Percentiles rank a stretch among this genome's conserved stretches.
These are phyloP conservation scores for Pissodes strobi DNA, from an alignment of 1,140 invertebrate genomes.

Conservation along the genomic window DNA sequence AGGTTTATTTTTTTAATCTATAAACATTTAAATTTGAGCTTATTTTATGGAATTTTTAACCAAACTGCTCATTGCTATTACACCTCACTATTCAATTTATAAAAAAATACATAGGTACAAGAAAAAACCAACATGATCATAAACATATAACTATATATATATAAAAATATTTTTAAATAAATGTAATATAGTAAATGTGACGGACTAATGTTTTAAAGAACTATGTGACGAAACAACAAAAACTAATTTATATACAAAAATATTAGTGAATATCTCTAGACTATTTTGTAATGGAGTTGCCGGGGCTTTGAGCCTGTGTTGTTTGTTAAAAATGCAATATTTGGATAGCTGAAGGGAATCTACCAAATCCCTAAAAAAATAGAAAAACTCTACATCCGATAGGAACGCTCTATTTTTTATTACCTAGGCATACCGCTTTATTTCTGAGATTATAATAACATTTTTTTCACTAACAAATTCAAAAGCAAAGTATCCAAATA, in stretches of 20 bases:
- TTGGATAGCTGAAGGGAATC: constrained; percentile 2
- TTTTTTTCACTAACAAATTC: neutral
- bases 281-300: constrained; percentile 28
- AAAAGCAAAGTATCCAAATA: neutral
- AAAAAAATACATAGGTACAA: constrained; percentile 24
- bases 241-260: constrained; percentile 19
- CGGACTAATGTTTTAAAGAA: constrained; percentile 14
- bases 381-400: no score
- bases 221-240: constrained; percentile 23
- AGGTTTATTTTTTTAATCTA: no score
- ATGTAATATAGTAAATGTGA: constrained; percentile 21
- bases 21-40: neutral
- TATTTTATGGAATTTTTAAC: neutral
- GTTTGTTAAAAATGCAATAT: constrained; percentile 11
- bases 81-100: neutral
- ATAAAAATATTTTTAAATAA: constrained; percentile 21
- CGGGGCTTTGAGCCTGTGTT: constrained; percentile 13
- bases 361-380: no score
- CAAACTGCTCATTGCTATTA: neutral
- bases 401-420: no score
- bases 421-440: no score
- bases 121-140: constrained; percentile 21
- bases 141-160: constrained; percentile 26
- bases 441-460: no score
- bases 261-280: constrained; percentile 10